Conservation (phyloP, 2,888 invertebrate genomes). For the Salpingus planirostris region DNA sequence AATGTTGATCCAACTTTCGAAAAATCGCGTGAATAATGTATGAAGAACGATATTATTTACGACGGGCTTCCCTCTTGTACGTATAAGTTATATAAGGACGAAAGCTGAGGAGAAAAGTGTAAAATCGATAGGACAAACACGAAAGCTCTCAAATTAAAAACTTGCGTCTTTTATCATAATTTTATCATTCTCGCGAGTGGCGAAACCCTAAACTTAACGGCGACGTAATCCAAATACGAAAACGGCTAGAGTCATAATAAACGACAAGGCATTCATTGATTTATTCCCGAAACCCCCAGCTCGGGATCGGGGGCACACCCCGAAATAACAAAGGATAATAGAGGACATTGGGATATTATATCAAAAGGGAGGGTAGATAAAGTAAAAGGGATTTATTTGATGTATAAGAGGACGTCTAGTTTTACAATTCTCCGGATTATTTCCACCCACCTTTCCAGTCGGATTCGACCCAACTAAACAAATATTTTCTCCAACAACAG, state of each 20-base stretch:
- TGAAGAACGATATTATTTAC: slow-evolving; percentile 22
- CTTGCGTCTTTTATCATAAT: slow-evolving; percentile 3
- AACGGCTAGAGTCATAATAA: too few species aligned
- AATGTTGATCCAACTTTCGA: slow-evolving; percentile 19
- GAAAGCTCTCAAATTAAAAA: slow-evolving; percentile 10
- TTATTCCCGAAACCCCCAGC: too few species aligned
- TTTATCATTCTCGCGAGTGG: slow-evolving; percentile 1
- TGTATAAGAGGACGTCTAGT: slow-evolving; percentile 1
- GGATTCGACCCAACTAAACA: too few species aligned
- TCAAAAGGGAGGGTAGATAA: slow-evolving; percentile 8
- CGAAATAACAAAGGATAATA: slow-evolving; percentile 7
- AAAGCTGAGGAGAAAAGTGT: slow-evolving; percentile 4
- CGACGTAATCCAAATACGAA: too few species aligned
- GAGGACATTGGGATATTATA: slow-evolving; percentile 9
- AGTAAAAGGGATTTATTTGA: slow-evolving; percentile 8
- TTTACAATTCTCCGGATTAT: neutral
- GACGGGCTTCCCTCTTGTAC: slow-evolving; percentile 8
- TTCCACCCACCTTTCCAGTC: neutral
- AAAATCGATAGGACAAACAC: slow-evolving; percentile 9
- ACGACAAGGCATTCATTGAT: neutral
- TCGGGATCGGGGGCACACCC: slow-evolving; percentile 8
- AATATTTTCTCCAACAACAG: too few species aligned
- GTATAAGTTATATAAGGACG: too few species aligned
- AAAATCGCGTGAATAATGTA: slow-evolving; percentile 20
- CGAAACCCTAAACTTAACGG: too few species aligned